A percentile compares a stretch with the other conserved stretches of the same genome.
phyloP scores from a whole-genome alignment of 1,140 invertebrate genomes.

The Sitophilus oryzae region DNA sequence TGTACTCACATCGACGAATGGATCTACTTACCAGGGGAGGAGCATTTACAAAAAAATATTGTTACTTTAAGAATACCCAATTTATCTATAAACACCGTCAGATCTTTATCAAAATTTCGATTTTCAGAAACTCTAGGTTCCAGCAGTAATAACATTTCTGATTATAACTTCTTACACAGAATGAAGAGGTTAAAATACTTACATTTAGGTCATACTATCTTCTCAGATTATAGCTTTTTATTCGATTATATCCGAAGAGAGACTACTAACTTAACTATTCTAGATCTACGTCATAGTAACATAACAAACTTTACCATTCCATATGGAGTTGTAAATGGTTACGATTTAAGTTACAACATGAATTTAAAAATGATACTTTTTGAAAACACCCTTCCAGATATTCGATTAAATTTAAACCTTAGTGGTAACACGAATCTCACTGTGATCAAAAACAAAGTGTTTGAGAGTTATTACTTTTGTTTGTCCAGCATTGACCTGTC shows the following conservation, averaged over 20 bases:
- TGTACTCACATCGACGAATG: constrained; percentile 4
- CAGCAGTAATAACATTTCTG: constrained; percentile 3
- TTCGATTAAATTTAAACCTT: background rate
- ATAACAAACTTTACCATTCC: background rate
- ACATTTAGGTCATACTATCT: constrained; percentile 3
- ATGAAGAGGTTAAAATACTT: background rate
- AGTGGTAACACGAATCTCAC: constrained; percentile 2
- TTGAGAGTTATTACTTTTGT: background rate
- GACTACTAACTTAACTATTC: background rate
- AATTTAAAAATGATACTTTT: background rate
- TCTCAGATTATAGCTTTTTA: background rate
- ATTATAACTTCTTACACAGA: constrained; percentile 7
- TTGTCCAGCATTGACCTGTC: constrained; percentile 3
- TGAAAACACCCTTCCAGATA: background rate
- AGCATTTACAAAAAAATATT: background rate
- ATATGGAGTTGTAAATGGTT: background rate
- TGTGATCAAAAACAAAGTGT: background rate
- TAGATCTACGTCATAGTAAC: constrained; percentile 5
- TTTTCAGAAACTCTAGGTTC: constrained; percentile 1
- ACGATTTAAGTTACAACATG: constrained; percentile 8
- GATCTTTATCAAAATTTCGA: background rate
- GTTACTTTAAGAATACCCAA: constrained; percentile 5
- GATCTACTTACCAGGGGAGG: constrained; percentile 1
- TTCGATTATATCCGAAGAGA: constrained; percentile 1
- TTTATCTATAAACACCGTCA: constrained; percentile 1